A percentile compares a stretch with the other conserved stretches of the same genome.
phyloP scores from a whole-genome alignment of 2,888 invertebrate genomes.

The Idaea aversata region DNA sequence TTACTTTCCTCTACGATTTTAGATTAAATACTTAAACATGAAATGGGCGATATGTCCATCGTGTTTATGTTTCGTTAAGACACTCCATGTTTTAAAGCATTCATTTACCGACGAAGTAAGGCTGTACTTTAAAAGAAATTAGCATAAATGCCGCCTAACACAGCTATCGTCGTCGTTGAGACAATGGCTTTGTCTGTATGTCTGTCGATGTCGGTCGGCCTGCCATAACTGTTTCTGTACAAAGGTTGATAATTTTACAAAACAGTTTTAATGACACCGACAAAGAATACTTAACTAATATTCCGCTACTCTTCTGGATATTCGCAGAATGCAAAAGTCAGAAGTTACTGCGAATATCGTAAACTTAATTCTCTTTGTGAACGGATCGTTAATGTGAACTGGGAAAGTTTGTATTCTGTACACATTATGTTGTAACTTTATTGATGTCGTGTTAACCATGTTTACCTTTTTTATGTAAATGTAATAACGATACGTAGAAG shows the following conservation, averaged over 20 bases:
- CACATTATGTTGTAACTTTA: constrained; percentile 20
- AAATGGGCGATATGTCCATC: background rate
- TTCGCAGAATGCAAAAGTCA: constrained; percentile 35
- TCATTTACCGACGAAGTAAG: constrained; percentile 58
- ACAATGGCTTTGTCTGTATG: constrained; percentile 77
- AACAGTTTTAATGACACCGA: constrained; percentile 52
- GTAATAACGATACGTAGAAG: constrained; percentile 16
- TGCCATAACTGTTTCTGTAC: constrained; percentile 55
- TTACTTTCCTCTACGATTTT: too few species aligned
- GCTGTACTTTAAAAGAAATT: constrained; percentile 70
- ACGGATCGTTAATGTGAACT: constrained; percentile 32
- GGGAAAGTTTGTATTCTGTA: constrained; percentile 30
- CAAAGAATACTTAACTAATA: constrained; percentile 41
- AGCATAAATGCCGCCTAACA: constrained; percentile 73
- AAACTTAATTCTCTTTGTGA: constrained; percentile 36
- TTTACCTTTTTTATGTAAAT: constrained; percentile 28
- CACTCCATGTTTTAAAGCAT: constrained; percentile 59
- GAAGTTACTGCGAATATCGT: constrained; percentile 28
- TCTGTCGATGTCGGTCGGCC: constrained; percentile 60
- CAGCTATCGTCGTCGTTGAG: constrained; percentile 46
- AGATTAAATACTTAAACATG: background rate
- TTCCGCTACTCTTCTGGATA: constrained; percentile 35
- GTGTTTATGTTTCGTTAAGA: constrained; percentile 21
- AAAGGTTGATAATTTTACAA: constrained; percentile 40
- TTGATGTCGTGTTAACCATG: constrained; percentile 32